Evolutionary conservation across 2,113 vertebrate genomes (phyloP), one percentile per base, ranked within the genome.

Genomic region (Heteronetta atricapilla): DNA sequence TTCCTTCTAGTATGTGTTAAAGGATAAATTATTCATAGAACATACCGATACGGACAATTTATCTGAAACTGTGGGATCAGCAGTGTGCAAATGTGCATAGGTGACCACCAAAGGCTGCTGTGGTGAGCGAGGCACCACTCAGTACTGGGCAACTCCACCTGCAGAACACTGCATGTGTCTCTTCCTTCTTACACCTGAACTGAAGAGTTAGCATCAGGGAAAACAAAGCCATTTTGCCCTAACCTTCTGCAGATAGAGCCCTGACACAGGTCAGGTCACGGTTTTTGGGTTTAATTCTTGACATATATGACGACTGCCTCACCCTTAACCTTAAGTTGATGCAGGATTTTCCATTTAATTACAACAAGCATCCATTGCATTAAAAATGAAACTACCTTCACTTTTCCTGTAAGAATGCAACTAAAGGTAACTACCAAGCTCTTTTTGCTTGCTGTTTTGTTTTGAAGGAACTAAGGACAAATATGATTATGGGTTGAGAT

Each of bases 401-500:
- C 33, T 94, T 63, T 83, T 89, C 31, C 33, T 74, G 63, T 52
- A 70, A 55, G 67, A 76, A 19, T 69, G 15, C 62, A 89, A 88
- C 80, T 96, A 86, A 60, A 93, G 52, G 46, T 91, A 94, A 87
- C 63, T 56, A 82, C 70, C 78, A 67, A 79, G 75, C 62, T 91
- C 40, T 50, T 64, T 83, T 80, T 70, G 92, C 67, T 89, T 74
- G 12, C 62, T 82, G 36, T 62, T 96, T 88, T 91, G 19, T 73
- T 96, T 56, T 77, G 76, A 89, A 93, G 56, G 60, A 93, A 81
- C 82, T 78, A 59, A 76, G 85, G 68, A 95, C 69, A 95, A 95
- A 94, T 93, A 72, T 60, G 87, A 93, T 94, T 92, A 76, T 10
- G 50, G 85, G 72, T 70, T 89, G 92, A 96, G 64, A 81, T 96